These are phyloP conservation scores for Belgica antarctica DNA, from an alignment of 2,888 invertebrate genomes.

Conservation along the genomic window DNA sequence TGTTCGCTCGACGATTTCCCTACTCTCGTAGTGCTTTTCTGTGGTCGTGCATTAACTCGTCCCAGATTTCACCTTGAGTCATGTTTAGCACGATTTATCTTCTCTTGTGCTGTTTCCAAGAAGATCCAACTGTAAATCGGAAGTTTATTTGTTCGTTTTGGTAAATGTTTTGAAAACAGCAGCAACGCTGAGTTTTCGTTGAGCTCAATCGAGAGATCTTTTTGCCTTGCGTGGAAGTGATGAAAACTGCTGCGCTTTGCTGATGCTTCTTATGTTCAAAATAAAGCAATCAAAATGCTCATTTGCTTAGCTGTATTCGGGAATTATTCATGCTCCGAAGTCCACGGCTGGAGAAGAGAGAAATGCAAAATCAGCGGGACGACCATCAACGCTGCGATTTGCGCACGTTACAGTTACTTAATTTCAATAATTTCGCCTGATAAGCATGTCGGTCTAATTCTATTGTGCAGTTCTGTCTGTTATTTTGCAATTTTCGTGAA, in stretches of 20 bases:
- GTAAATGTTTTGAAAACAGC: neutral
- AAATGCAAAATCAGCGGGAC: neutral
- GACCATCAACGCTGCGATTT: neutral
- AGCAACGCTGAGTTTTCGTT: neutral
- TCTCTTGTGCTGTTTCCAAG: neutral
- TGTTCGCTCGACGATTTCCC: neutral
- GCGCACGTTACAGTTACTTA: neutral
- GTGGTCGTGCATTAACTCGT: conserved; percentile 7
- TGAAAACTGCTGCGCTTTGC: neutral
- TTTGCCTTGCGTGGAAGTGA: neutral
- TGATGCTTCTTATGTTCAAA: neutral
- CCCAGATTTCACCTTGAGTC: conserved; percentile 10
- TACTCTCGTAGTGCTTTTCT: too few relatives aligned
- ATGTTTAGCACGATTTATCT: neutral
- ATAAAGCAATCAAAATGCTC: neutral
- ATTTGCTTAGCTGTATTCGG: neutral
- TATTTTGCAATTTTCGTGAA: neutral
- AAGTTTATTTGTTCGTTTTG: neutral
- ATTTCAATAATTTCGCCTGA: conserved; percentile 3
- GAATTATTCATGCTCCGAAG: neutral
- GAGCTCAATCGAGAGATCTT: neutral
- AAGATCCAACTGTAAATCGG: conserved; percentile 9
- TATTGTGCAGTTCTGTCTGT: too few relatives aligned
- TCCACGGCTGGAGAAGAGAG: neutral
- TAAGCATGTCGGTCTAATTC: conserved; percentile 2